Base-by-base conservation (phyloP, 2,113 vertebrate species). In the Pteruthius melanotis region DNA sequence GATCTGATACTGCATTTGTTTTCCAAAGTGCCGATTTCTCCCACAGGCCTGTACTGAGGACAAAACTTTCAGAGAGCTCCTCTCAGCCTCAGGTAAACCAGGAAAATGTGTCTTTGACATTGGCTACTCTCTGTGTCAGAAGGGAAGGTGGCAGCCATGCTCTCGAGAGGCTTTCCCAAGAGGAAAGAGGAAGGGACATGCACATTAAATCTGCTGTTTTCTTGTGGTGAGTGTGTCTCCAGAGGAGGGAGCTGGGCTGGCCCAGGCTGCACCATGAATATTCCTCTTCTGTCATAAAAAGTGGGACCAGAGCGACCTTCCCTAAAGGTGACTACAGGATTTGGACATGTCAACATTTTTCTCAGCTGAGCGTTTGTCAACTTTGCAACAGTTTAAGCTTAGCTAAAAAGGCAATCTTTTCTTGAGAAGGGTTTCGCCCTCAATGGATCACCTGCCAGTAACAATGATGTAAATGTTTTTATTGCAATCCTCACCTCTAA, bases 271-370 rank as follows among this genome's bases (percentile, higher is more conserved):
- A 39, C 37, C 2, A 2, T 13, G 68, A 45, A 66, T 80, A 30
- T 52, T 86, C 40, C 18, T 64, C 74, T 49, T 87, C 82, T 70
- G 37, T 14, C 56, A 70, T 5, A 50, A 83, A 69, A 83, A 64
- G 13, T 1, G 1, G 61, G 33, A 35, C 28, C 42, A 91, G 7
- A 80, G 39, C 0, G 0, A 77, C 59, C 23, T 77, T 83, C 63
- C 59, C 35, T 3, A 54, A 63, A 78, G 20, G 31, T 75, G 28
- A 6, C 64, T 45, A 4, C 13, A 54, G 42, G 20, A 57, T 72
- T 52, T 69, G 50, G 45, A 57, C 22, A 61, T 18, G 10, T 15
- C 22, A 68, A 40, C 6, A 4, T 64, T 79, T 84, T 44, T 24
- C 52, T 71, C 70, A 63, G 70, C 50, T 74, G 54, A 68, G 74